Evolutionary conservation across 2,888 invertebrate species (phyloP).

Genomic region (Netelia virgata): DNA sequence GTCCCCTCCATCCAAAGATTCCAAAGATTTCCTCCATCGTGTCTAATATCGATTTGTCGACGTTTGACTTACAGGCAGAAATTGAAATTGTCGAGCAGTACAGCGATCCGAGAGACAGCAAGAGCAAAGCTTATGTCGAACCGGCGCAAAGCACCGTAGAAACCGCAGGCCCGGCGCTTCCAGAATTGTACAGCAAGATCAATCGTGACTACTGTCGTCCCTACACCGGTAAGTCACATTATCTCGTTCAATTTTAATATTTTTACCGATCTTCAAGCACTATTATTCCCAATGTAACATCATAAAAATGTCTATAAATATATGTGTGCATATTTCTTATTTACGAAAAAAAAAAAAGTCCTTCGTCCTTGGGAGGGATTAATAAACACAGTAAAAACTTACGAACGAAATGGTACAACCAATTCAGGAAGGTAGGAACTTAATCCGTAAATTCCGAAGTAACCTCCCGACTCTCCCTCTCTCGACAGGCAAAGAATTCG

Average conservation of each 20-base stretch:
- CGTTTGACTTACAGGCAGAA: slow-evolving; percentile 83
- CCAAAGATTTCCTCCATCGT: slow-evolving; percentile 5
- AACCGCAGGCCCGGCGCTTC: slow-evolving; percentile 71
- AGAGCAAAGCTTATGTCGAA: slow-evolving; percentile 82
- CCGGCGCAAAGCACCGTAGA: slow-evolving; percentile 82
- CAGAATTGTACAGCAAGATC: slow-evolving; percentile 85
- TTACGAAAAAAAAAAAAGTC: background rate
- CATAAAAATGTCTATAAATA: background rate
- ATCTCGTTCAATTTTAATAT: too few species aligned
- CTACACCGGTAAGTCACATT: slow-evolving; percentile 85
- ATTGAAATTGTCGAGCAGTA: slow-evolving; percentile 91
- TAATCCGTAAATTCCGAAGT: slow-evolving; percentile 10
- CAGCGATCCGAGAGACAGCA: slow-evolving; percentile 90
- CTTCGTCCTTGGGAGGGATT: background rate
- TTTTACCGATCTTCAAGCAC: too few species aligned
- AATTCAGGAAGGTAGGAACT: background rate
- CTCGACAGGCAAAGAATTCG: slow-evolving; percentile 25
- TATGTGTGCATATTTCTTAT: background rate
- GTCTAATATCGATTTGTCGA: slow-evolving; percentile 20
- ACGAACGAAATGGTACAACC: background rate
- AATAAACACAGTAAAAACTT: background rate
- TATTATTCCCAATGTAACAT: background rate
- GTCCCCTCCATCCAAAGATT: too few species aligned
- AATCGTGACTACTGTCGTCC: slow-evolving; percentile 87
- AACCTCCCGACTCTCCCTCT: background rate